These are phyloP conservation scores for Steinernema hermaphroditum DNA, from an alignment of 2,888 invertebrate species.

Conservation along the genomic window DNA sequence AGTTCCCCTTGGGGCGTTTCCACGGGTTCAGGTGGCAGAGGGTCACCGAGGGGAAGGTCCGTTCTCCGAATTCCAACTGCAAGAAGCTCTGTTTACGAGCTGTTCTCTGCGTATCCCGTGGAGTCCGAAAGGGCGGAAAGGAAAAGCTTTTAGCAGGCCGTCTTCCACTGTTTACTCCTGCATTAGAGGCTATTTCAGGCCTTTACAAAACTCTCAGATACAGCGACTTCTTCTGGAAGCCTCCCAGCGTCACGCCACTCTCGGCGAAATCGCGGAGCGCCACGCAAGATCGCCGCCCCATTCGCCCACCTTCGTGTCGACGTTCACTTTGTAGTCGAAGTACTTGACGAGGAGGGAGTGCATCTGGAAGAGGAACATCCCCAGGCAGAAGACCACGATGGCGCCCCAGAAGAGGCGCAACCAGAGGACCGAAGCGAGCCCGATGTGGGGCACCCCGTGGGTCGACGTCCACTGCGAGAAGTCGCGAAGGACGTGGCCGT, in stretches of 20 bases:
- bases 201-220: too few species aligned
- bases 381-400: conserved; percentile 48
- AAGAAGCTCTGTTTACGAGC: too few species aligned
- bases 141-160: too few species aligned
- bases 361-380: conserved; percentile 57
- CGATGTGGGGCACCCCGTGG: conserved; percentile 63
- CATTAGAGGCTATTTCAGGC: too few species aligned
- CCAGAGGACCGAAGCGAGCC: conserved; percentile 54
- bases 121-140: too few species aligned
- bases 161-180: too few species aligned
- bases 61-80: conserved; percentile 60
- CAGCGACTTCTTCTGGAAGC: too few species aligned
- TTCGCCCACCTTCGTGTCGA: conserved; percentile 53
- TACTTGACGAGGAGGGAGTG: conserved; percentile 50
- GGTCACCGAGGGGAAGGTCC: conserved; percentile 62
- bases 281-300: background rate
- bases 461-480: conserved; percentile 63
- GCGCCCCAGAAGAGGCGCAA: conserved; percentile 55
- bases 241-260: too few species aligned
- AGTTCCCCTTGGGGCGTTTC: conserved; percentile 38
- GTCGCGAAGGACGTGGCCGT: conserved; percentile 41
- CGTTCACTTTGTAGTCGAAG: conserved; percentile 54
- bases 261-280: too few species aligned
- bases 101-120: too few species aligned
- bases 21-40: conserved; percentile 64